These are phyloP conservation scores for Cistogaster globosa DNA, from an alignment of 2,888 invertebrate species.

Conservation along the genomic window DNA sequence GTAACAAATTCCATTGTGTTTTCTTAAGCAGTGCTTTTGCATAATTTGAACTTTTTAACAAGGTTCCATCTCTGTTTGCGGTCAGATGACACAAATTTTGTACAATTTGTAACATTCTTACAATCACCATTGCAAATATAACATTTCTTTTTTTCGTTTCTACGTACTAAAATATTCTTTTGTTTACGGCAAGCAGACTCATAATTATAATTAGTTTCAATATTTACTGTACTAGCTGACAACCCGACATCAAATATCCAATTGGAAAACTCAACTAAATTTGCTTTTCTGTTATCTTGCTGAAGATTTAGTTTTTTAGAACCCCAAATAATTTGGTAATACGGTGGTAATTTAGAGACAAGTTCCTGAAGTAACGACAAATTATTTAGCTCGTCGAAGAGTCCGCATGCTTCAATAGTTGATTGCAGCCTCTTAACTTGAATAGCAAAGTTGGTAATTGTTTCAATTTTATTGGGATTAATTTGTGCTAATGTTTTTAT, in stretches of 20 bases:
- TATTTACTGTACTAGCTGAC: too few relatives aligned
- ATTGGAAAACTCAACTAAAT: background rate
- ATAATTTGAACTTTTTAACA: slow-evolving; percentile 41
- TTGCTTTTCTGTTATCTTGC: background rate
- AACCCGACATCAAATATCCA: too few relatives aligned
- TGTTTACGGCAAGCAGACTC: too few relatives aligned
- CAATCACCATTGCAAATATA: too few relatives aligned
- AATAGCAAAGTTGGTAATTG: slow-evolving; percentile 47
- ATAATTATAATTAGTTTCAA: too few relatives aligned
- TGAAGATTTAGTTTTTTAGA: slow-evolving; percentile 11
- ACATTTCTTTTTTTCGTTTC: too few relatives aligned
- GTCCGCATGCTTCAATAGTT: too few relatives aligned
- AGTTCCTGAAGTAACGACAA: slow-evolving; percentile 14
- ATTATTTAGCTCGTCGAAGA: too few relatives aligned
- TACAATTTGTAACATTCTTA: too few relatives aligned
- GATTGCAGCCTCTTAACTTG: slow-evolving; percentile 54
- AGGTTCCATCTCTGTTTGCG: slow-evolving; percentile 59
- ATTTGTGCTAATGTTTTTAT: too few relatives aligned
- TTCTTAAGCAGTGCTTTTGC: slow-evolving; percentile 56
- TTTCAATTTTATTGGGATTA: slow-evolving; percentile 33
- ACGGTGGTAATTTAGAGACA: slow-evolving; percentile 34
- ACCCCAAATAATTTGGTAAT: slow-evolving; percentile 35
- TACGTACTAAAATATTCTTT: too few relatives aligned
- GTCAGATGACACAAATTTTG: too few relatives aligned
- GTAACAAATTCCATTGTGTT: slow-evolving; percentile 9